Evolutionary conservation across 2,888 invertebrate species (phyloP), one percentile per base, ranked within the genome.

Genomic region (Rotaria socialis): DNA sequence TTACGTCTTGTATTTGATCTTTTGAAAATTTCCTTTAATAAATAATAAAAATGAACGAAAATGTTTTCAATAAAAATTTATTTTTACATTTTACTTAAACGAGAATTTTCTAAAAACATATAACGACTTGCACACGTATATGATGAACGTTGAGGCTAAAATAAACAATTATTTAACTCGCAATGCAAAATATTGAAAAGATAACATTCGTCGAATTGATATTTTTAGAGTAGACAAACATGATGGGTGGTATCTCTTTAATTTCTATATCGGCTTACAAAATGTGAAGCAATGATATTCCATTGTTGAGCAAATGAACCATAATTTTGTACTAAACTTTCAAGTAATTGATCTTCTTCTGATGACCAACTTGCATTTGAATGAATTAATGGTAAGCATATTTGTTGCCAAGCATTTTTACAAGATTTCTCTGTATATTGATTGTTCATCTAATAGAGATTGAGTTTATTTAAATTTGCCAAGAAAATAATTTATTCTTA

Each of bases 391-490:
- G 80, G 80, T 47, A 47, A 47, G 47, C 80, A 80, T 11, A 80
- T 2, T 80, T 80, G 80, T 47, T 80, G 43, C 80, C 80, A 80
- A 10, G 80, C 47, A 47, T 80, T 7, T n/a, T 11, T 43, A n/a
- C 80, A 80, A 47, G 47, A 47, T 47, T 80, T 80, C 47, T 24
- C 80, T 24, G 43, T 47, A n/a, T 47, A 80, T 47, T 80, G 80
- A 80, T 80, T 80, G 24, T 80, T 80, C 80, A 80, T 47, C 80
- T 80, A 80, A 47, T 35, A 35, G 27, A 67, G 11, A 35, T 24
- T 19, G 43, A 24, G 24, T 0, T 24, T 47, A 24, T 2, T 14
- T 16, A 2, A 52, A 52, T 2, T 52, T 52, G 52, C 16, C 10
- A 2, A n/a, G n/a, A 47, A 14, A 35, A 19, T 35, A 67, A 19